These are phyloP conservation scores for Tympanoctomys barrerae DNA, from an alignment of 2,797 vertebrate genomes.

Conservation along the genomic window DNA sequence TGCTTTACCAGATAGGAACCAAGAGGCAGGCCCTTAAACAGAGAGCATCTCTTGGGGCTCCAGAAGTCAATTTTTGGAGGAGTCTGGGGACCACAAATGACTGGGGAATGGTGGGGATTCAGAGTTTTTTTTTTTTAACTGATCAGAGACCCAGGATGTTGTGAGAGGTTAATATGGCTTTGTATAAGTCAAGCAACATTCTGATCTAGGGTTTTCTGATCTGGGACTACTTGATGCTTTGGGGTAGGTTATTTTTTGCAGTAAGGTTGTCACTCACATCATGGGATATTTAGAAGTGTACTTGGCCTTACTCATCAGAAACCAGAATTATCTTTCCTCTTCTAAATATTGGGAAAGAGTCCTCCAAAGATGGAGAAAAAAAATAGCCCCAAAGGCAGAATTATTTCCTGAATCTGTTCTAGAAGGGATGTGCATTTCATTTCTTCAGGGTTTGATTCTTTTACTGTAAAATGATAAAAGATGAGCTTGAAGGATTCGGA, in stretches of 20 bases:
- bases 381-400: neutral
- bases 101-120: rapidly evolving
- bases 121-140: neutral
- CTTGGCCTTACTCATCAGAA: neutral
- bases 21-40: neutral
- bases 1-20: neutral
- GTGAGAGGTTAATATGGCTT: neutral
- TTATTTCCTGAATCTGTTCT: neutral
- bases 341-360: neutral
- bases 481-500: neutral
- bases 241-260: neutral
- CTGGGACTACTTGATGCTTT: neutral
- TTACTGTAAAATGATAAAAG: neutral
- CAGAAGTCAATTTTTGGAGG: neutral
- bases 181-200: neutral
- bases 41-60: neutral
- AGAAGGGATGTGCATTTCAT: neutral
- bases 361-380: neutral
- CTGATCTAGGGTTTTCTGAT: neutral
- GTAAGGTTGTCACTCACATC: neutral
- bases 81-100: neutral
- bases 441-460: neutral
- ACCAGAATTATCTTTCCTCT: neutral
- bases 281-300: too few relatives aligned
- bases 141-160: neutral